These are phyloP conservation scores for Choristoneura fumiferana DNA, from an alignment of 1,140 invertebrate species.

Conservation along the genomic window DNA sequence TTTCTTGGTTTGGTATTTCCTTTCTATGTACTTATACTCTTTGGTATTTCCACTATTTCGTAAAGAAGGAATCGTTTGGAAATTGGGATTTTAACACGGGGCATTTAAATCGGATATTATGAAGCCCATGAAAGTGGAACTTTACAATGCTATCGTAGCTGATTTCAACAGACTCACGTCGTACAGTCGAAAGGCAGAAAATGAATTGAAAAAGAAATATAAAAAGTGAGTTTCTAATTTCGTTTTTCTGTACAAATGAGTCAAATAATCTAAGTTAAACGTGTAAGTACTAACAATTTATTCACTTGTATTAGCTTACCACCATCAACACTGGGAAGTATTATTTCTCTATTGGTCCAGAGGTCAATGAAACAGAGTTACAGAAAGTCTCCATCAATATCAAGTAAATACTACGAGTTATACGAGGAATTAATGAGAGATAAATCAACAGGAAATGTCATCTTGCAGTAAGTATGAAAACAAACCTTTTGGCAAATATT, in stretches of 20 bases:
- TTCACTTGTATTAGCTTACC: conserved; percentile 58
- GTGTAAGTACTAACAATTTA: too few species aligned
- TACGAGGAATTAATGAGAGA: conserved; percentile 62
- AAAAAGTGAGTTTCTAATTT: conserved; percentile 47
- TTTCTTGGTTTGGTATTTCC: too few species aligned
- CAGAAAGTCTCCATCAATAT: conserved; percentile 65
- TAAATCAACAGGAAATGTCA: conserved; percentile 55
- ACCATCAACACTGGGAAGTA: conserved; percentile 57
- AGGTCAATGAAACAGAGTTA: conserved; percentile 69
- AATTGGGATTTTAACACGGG: too few species aligned
- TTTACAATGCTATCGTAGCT: conserved; percentile 62
- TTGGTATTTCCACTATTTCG: too few species aligned
- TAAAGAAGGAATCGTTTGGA: too few species aligned
- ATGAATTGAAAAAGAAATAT: conserved; percentile 62
- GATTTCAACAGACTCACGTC: conserved; percentile 62
- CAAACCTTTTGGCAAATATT: too few species aligned
- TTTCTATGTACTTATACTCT: too few species aligned
- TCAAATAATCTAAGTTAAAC: too few species aligned
- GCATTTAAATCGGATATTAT: too few species aligned
- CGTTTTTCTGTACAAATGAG: not conserved
- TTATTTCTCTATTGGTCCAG: conserved; percentile 61
- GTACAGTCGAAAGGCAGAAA: conserved; percentile 60
- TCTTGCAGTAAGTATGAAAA: conserved; percentile 52
- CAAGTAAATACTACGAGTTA: conserved; percentile 65
- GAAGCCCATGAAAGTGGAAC: conserved; percentile 57